Evolutionary conservation across 2,797 vertebrate genomes (phyloP).

Genomic region (Phataginus tricuspis): DNA sequence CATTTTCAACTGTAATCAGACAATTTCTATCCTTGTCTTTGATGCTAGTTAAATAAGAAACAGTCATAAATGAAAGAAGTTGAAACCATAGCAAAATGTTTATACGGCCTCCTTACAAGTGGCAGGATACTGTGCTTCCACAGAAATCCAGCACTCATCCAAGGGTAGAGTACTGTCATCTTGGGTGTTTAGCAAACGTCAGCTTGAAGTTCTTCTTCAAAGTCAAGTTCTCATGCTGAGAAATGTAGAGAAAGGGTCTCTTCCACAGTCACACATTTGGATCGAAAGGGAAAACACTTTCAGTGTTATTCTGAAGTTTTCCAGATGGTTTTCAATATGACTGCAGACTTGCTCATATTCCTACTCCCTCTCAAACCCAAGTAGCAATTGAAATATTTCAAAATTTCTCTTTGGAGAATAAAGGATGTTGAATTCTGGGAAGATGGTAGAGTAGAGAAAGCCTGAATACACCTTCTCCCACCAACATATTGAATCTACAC

Average conservation of each 20-base stretch:
- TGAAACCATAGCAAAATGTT: neutral
- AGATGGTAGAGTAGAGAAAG: too few species aligned
- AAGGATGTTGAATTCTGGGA: too few species aligned
- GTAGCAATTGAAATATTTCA: neutral
- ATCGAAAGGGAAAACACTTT: neutral
- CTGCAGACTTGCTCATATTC: neutral
- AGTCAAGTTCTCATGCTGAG: neutral
- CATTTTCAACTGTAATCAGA: constrained; percentile 6
- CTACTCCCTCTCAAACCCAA: neutral
- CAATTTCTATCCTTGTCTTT: neutral
- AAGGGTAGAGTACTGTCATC: neutral
- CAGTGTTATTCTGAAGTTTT: neutral
- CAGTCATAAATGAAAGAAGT: neutral
- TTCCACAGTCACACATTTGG: neutral
- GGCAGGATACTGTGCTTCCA: neutral
- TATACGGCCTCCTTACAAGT: neutral
- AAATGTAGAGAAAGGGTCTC: neutral
- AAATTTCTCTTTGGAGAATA: neutral
- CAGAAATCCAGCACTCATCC: neutral
- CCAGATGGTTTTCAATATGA: neutral
- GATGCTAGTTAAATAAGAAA: neutral
- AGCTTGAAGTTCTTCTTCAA: neutral
- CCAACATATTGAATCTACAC: too few species aligned
- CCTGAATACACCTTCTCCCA: too few species aligned
- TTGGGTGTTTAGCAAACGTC: neutral